phyloP scores from a whole-genome alignment of 1,140 invertebrate species.

The Trissolcus basalis region DNA sequence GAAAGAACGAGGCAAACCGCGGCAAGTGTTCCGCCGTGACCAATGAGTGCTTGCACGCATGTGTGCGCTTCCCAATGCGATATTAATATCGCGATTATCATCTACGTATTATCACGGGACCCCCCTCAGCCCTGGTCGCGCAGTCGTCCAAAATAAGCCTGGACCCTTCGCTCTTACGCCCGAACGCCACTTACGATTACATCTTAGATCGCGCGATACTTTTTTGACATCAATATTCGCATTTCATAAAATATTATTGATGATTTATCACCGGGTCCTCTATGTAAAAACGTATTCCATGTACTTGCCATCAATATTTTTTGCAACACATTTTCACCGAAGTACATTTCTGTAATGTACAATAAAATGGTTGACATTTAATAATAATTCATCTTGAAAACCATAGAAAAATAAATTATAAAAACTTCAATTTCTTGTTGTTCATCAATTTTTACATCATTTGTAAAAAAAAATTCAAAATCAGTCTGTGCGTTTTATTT shows the following conservation, averaged over 20 bases:
- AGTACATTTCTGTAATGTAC: too few relatives aligned
- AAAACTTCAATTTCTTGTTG: too few relatives aligned
- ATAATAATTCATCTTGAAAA: too few relatives aligned
- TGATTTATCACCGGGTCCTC: constrained; percentile 2
- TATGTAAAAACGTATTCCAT: too few relatives aligned
- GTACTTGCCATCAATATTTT: too few relatives aligned
- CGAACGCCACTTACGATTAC: constrained; percentile 30
- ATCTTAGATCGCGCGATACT: constrained; percentile 36
- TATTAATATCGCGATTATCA: constrained; percentile 78
- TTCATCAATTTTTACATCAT: too few relatives aligned
- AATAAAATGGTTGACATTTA: too few relatives aligned
- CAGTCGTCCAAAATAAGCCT: constrained; percentile 52
- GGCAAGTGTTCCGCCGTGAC: constrained; percentile 75
- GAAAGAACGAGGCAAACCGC: constrained; percentile 64
- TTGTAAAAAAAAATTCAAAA: too few relatives aligned
- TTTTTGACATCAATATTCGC: constrained; percentile 20
- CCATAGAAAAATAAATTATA: too few relatives aligned
- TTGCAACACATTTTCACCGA: too few relatives aligned
- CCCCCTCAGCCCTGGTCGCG: constrained; percentile 53
- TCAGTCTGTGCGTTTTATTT: too few relatives aligned
- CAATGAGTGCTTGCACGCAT: constrained; percentile 75
- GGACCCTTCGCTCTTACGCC: constrained; percentile 15
- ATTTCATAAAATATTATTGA: constrained; percentile 3
- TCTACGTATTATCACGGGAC: constrained; percentile 74
- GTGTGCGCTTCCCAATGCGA: constrained; percentile 76